These are phyloP conservation scores for Prorops nasuta DNA, from an alignment of 1,140 invertebrate species.

Conservation along the genomic window DNA sequence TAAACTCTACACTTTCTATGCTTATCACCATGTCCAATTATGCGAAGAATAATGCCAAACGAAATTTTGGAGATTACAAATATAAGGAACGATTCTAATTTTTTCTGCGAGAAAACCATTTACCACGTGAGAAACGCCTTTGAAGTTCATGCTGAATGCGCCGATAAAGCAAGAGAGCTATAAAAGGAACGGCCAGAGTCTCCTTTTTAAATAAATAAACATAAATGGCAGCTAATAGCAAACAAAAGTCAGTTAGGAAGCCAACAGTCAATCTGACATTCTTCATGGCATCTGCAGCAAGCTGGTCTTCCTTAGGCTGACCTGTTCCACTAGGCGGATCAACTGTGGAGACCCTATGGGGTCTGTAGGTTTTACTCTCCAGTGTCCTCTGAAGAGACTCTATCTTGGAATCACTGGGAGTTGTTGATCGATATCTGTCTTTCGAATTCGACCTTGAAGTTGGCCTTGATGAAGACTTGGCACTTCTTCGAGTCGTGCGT, in stretches of 20 bases:
- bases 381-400: slow-evolving; percentile 33
- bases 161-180: slow-evolving; percentile 73
- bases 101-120: slow-evolving; percentile 22
- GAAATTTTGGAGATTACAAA: too few relatives aligned
- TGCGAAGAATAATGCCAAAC: too few relatives aligned
- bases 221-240: slow-evolving; percentile 65
- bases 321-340: background rate
- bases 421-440: slow-evolving; percentile 31
- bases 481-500: slow-evolving; percentile 4
- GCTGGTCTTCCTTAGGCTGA: slow-evolving; percentile 18
- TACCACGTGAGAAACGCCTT: slow-evolving; percentile 30
- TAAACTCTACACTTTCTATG: too few relatives aligned
- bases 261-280: slow-evolving; percentile 67
- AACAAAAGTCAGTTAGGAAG: slow-evolving; percentile 68
- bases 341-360: background rate
- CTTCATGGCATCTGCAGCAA: slow-evolving; percentile 59
- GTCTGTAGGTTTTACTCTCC: slow-evolving; percentile 26
- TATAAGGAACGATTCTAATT: too few relatives aligned
- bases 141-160: slow-evolving; percentile 64
- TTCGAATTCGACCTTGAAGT: slow-evolving; percentile 37
- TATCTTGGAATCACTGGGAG: slow-evolving; percentile 27
- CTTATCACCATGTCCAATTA: too few relatives aligned
- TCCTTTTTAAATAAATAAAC: slow-evolving; percentile 78
- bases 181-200: slow-evolving; percentile 71
- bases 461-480: slow-evolving; percentile 17